Evolutionary conservation across 1,140 invertebrate genomes (phyloP), one percentile per base, ranked within the genome.

Genomic region (Diorhabda sublineata): DNA sequence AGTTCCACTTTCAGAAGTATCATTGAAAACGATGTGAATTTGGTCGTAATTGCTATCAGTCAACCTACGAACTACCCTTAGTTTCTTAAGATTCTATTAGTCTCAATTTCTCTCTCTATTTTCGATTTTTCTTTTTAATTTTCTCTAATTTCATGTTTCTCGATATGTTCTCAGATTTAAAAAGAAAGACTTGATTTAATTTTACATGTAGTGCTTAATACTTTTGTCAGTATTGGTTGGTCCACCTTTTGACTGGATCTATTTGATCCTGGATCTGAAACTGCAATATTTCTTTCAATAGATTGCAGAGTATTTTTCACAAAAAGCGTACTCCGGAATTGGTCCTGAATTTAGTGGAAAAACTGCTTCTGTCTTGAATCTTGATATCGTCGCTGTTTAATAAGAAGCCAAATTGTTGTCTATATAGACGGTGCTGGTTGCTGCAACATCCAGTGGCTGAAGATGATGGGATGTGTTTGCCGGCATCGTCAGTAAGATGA

Each of bases 401-500:
- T 26, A 26, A 26, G 26, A 26, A 26, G 26, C 26, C 26, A 26
- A 26, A 26, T 26, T 26, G 26, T 26, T 26, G 58, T 58, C 58
- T n/a, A 7, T 9, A 1, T 8, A 58, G 58, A 8, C 58, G 58
- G 41, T 4, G 58, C 26, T 26, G 26, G 26, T 26, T 26, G 5
- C 58, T 11, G 58, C 58, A 58, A 3, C 58, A n/a, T 58, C 58
- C n/a, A 81, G 67, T 5, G 79, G 79, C 69, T 81, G 78, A 9
- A 81, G 69, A 69, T 71, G 75, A 69, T 80, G 75, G 1, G 75
- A 74, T 5, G 74, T 78, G 62, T 81, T 78, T 41, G 71, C 73
- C 44, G 76, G 77, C 11, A 79, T 63, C 61, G 69, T 79, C 41
- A 80, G 58, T 26, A 82, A 65, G 64, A 75, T 72, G 9, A 80